Evolutionary conservation across 2,113 vertebrate species (phyloP).

Genomic region (Rhinogobius similis): DNA sequence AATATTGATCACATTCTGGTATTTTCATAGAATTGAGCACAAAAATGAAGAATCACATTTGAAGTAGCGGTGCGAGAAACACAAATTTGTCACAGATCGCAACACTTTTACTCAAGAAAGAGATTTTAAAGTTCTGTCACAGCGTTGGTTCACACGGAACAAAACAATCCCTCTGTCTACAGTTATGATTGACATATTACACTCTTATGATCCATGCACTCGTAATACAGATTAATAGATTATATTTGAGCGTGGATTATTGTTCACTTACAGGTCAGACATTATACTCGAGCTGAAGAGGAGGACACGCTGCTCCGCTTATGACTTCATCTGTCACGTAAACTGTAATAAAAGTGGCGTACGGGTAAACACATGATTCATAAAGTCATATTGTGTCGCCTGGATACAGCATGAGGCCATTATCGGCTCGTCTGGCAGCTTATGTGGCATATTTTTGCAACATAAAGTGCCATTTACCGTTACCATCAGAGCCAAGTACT

Average conservation of each 20-base stretch:
- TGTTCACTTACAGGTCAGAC: neutral
- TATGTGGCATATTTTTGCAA: constrained; percentile 4
- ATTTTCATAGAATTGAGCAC: too few relatives aligned
- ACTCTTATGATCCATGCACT: neutral
- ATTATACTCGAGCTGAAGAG: neutral
- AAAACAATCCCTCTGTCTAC: neutral
- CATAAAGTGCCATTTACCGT: constrained; percentile 20
- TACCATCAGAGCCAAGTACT: neutral
- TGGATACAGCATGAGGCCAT: neutral
- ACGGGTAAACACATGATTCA: constrained; percentile 22
- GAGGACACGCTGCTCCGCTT: neutral
- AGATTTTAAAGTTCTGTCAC: too few relatives aligned
- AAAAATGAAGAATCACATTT: too few relatives aligned
- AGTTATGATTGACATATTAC: neutral
- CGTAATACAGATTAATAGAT: neutral
- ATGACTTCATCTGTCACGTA: neutral
- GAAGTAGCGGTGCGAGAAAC: too few relatives aligned
- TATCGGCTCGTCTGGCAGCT: constrained; percentile 5
- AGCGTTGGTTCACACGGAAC: neutral
- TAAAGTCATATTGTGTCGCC: constrained; percentile 1
- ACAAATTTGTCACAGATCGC: too few relatives aligned
- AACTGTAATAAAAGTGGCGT: constrained; percentile 45
- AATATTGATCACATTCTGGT: too few relatives aligned
- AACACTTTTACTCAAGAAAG: too few relatives aligned
- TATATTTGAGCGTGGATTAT: neutral